These are phyloP conservation scores for Blastobasis lacticolella DNA, from an alignment of 2,888 invertebrate genomes.

Conservation along the genomic window DNA sequence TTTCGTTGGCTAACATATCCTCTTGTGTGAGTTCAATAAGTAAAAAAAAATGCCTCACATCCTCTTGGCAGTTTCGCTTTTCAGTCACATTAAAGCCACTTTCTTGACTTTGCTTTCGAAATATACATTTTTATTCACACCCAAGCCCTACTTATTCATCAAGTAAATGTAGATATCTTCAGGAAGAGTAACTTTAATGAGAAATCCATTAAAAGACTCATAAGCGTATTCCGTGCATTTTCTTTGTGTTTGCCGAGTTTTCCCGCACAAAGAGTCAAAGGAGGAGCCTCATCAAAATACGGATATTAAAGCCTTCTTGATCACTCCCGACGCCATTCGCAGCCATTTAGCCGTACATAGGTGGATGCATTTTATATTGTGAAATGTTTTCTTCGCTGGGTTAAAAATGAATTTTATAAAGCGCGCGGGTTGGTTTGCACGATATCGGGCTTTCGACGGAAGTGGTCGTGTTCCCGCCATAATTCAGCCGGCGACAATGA, in stretches of 20 bases:
- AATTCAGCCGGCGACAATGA: slow-evolving; percentile 44
- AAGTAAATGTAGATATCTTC: too few species aligned
- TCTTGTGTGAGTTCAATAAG: too few species aligned
- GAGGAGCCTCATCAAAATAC: slow-evolving; percentile 9
- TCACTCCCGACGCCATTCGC: slow-evolving; percentile 2
- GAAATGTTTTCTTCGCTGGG: slow-evolving; percentile 9
- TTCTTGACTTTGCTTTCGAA: too few species aligned
- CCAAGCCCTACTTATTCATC: too few species aligned
- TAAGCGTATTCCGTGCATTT: slow-evolving; percentile 1
- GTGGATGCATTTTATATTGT: neutral
- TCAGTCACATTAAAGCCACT: too few species aligned
- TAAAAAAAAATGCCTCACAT: too few species aligned
- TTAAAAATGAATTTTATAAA: slow-evolving; percentile 17
- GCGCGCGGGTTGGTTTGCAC: slow-evolving; percentile 19
- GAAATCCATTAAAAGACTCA: neutral
- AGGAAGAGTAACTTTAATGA: too few species aligned
- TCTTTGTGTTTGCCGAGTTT: slow-evolving; percentile 3
- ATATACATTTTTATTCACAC: too few species aligned
- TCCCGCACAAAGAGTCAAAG: slow-evolving; percentile 9
- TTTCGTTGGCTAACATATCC: too few species aligned
- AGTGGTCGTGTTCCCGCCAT: slow-evolving; percentile 45
- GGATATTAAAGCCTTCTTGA: slow-evolving; percentile 8
- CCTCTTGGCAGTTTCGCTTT: too few species aligned
- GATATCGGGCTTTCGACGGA: slow-evolving; percentile 36
- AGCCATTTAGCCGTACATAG: neutral